Base-by-base conservation (phyloP, 2,888 invertebrate species). In the Spisula solida region DNA sequence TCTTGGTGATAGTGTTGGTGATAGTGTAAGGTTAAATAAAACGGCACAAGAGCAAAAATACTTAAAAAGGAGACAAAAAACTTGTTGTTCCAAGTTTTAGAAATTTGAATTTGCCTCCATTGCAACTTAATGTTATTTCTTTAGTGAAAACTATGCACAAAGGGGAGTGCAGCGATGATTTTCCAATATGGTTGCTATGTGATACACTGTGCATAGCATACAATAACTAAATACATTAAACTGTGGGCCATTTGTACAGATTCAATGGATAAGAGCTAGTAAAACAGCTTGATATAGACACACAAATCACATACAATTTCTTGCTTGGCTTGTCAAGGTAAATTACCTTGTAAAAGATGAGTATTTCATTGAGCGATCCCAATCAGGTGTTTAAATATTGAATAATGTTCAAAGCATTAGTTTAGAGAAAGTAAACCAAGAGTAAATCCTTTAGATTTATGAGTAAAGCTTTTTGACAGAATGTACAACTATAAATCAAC, bases 61-160 rank as follows among this genome's bases (percentile, higher is more conserved):
- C 16, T 14, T 16, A 75, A 34, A 82, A 47, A 82, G 56, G 82
- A 34, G 31, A 29, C 14, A 47, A 51, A 55, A 51, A 81, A 34
- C 41, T 55, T 60, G 55, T 20, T 48, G 82, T 48, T n/a, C 8
- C 25, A 6, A 47, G 29, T 81, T 81, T 81, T 47, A 51, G 48
- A 55, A 41, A 34, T 75, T 75, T 75, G 75, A 91, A 88, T 92
- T 92, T 87, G 85, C 84, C 86, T 88, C 87, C 86, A 89, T 89
- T 81, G 82, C 81, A 90, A 92, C 91, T 91, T 88, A 91, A 87
- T 86, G n/a, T 83, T 86, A 79, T 91, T 92, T 88, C 87, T 47
- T 80, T 20, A 60, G 81, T 86, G 87, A 87, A 93, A 92, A 93
- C 88, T 83, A 75, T 25, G 31, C 34, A 18, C 82, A 83, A 81